These are phyloP conservation scores for Meteorus colon DNA, from an alignment of 2,888 invertebrate species.

Conservation along the genomic window DNA sequence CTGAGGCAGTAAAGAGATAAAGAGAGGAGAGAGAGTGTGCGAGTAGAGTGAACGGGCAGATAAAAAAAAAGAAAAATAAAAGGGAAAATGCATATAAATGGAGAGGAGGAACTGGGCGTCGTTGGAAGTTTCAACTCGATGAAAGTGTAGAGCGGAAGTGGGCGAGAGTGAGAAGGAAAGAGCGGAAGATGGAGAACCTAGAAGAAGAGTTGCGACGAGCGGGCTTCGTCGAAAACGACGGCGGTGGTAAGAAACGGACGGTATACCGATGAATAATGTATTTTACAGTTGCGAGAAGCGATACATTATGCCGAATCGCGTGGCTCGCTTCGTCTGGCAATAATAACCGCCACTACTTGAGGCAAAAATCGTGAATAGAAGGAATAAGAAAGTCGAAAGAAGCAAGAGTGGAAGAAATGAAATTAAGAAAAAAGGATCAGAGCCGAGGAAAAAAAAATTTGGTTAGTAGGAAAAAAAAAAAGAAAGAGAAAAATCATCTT, in stretches of 20 bases:
- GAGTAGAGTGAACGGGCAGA: neutral
- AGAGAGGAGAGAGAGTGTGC: neutral
- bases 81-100: constrained; percentile 63
- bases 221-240: constrained; percentile 38
- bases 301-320: constrained; percentile 65
- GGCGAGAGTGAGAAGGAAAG: constrained; percentile 35
- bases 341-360: constrained; percentile 37
- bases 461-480: neutral
- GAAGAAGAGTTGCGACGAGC: constrained; percentile 27
- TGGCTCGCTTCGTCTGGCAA: constrained; percentile 40
- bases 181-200: constrained; percentile 1
- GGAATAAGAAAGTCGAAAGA: constrained; percentile 32
- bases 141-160: constrained; percentile 49
- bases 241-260: constrained; percentile 61
- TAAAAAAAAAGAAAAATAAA: constrained; percentile 3
- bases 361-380: constrained; percentile 27
- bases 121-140: constrained; percentile 43
- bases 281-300: constrained; percentile 59
- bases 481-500: neutral
- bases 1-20: neutral
- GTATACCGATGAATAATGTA: constrained; percentile 70
- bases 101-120: constrained; percentile 49
- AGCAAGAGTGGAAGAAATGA: constrained; percentile 2
- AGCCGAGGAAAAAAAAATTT: neutral
- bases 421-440: constrained; percentile 8